Conservation (phyloP, 2,888 invertebrate species). For the Notodonta ziczac region DNA sequence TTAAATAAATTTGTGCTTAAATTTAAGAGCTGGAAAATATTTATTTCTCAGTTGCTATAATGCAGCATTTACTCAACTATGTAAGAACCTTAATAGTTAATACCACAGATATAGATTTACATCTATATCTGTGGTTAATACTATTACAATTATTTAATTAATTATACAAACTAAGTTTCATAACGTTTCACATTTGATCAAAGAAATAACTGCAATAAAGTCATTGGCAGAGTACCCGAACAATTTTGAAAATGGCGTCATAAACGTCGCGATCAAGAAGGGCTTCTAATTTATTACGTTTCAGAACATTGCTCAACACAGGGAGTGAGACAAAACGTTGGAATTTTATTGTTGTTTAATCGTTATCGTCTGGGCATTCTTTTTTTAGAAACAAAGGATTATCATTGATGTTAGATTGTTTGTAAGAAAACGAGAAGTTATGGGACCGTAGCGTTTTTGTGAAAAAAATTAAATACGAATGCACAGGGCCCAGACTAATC, state of each 20-base stretch:
- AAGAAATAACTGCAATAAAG: no score
- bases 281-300: background rate
- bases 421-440: background rate
- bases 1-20: no score
- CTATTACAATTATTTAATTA: no score
- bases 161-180: no score
- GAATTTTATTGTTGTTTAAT: conserved; percentile 33
- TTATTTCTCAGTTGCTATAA: no score
- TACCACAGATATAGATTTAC: no score
- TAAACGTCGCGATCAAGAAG: conserved; percentile 14
- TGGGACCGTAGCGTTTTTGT: background rate
- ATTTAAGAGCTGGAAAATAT: no score
- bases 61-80: no score
- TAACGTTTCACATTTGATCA: no score
- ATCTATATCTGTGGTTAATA: no score
- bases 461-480: background rate
- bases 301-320: background rate
- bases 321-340: conserved; percentile 14
- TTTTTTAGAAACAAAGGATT: background rate
- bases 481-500: background rate
- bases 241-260: background rate
- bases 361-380: conserved; percentile 18
- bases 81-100: no score
- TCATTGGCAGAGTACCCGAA: no score
- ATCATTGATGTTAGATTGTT: background rate